Base-by-base conservation (phyloP, 2,113 vertebrate species). In the Oryzias celebensis region DNA sequence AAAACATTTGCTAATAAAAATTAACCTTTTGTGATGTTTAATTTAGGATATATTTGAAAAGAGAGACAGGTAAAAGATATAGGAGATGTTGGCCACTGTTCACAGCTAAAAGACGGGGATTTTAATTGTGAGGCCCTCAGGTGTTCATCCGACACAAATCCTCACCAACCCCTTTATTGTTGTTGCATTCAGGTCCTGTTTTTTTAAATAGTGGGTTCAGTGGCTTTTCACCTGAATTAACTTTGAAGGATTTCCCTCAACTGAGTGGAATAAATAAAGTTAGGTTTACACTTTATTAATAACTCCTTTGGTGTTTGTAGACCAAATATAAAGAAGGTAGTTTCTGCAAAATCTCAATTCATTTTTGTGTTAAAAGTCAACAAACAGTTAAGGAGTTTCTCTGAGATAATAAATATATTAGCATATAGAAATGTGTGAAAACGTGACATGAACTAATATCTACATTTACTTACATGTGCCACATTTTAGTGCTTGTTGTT, bases 81-180 rank as follows among this genome's bases (percentile, higher is more conserved):
- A 49, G 52, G 62, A 53, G 75, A 62, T 62, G 48, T 47, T 65
- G 71, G 86, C 86, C 87, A 89, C 83, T 84, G 75, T 85, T 84
- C 82, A 84, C 83, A 77, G 74, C 68, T 75, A 44, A 78, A 79
- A 62, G 60, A 60, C 60, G 72, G 64, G 78, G 56, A 80, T 82
- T 75, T 80, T 42, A 80, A 50, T 26, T 72, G n/a, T 72, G 71
- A 62, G 55, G 67, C 75, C 79, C 80, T 83, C 62, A 83, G 77
- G 82, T 83, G 85, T 86, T 72, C 86, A 83, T 83, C 59, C 78
- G 69, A 76, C 58, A 20, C 77, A 70, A 80, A 79, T 89, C 88
- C 86, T 77, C 83, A 88, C 87, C 78, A 73, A 59, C 78, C 77
- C 86, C 89, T 83, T 31, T 36, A 78, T 68, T 81, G 77, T 88